These are phyloP conservation scores for Neogobius melanostomus DNA, from an alignment of 2,113 vertebrate species.

Conservation along the genomic window DNA sequence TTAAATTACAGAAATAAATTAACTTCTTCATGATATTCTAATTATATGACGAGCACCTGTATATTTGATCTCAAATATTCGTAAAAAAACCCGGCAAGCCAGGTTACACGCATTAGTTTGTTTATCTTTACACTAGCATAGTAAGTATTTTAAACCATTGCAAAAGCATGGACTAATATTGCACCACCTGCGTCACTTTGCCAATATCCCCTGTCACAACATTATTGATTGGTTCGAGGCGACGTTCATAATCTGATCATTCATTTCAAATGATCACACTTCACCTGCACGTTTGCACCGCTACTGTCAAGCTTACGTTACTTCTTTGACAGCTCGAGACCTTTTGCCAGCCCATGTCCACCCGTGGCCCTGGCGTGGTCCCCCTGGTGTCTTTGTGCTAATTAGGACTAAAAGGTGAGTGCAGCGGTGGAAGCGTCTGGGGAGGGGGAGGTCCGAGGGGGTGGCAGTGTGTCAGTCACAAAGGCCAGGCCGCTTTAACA, in stretches of 20 bases:
- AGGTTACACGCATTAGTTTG: too few species aligned
- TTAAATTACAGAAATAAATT: too few species aligned
- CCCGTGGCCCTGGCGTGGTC: constrained; percentile 36
- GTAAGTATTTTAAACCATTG: background rate
- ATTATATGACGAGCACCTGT: too few species aligned
- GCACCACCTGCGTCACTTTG: background rate
- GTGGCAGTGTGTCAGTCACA: constrained; percentile 33
- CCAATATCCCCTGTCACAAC: background rate
- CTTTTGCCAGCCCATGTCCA: constrained; percentile 46
- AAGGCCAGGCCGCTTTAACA: constrained; percentile 69
- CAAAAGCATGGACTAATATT: background rate
- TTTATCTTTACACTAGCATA: too few species aligned
- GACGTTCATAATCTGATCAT: background rate
- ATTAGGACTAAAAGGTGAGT: constrained; percentile 75
- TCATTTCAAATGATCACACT: background rate
- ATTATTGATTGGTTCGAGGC: background rate
- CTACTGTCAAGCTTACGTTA: constrained; percentile 8
- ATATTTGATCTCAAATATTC: too few species aligned
- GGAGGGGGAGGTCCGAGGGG: constrained; percentile 27
- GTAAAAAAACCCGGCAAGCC: too few species aligned
- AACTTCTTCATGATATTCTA: too few species aligned
- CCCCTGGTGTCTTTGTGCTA: constrained; percentile 67
- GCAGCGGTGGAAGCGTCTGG: constrained; percentile 27
- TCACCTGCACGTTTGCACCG: background rate
- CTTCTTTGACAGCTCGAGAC: constrained; percentile 28